Percentiles rank a stretch among this genome's conserved stretches.
These are phyloP conservation scores for Anarhynchus alexandrinus DNA, from an alignment of 2,113 vertebrate genomes.

Conservation along the genomic window DNA sequence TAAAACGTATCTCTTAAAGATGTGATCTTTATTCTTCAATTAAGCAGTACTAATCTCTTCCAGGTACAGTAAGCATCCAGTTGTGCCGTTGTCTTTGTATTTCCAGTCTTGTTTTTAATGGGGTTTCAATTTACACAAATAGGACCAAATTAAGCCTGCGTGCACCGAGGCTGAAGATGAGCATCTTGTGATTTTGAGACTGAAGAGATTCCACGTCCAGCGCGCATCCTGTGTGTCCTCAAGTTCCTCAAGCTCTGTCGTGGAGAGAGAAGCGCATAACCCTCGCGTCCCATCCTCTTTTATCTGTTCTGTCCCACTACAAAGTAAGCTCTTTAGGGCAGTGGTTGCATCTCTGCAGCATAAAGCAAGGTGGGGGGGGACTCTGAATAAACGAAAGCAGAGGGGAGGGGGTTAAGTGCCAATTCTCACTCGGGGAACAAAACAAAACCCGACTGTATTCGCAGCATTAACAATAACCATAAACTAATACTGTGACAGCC, in stretches of 20 bases:
- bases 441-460: background rate
- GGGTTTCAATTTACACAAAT: background rate
- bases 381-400: background rate
- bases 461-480: background rate
- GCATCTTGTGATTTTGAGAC: background rate
- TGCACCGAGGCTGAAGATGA: background rate
- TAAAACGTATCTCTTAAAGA: background rate
- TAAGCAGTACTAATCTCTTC: background rate
- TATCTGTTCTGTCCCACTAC: background rate
- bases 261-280: accelerated
- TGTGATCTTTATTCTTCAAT: background rate
- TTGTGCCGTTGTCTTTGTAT: background rate
- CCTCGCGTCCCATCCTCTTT: background rate
- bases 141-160: background rate
- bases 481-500: background rate
- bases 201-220: background rate
- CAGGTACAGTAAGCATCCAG: background rate
- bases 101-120: background rate
- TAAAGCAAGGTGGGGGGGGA: background rate
- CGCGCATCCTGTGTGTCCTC: too few species aligned
- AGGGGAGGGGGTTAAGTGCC: background rate
- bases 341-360: background rate
- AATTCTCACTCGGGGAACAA: background rate
- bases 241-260: background rate
- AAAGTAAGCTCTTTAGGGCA: background rate